These are phyloP conservation scores for Halcyon leucocephala DNA, from an alignment of 2,797 vertebrate genomes.

Conservation along the genomic window DNA sequence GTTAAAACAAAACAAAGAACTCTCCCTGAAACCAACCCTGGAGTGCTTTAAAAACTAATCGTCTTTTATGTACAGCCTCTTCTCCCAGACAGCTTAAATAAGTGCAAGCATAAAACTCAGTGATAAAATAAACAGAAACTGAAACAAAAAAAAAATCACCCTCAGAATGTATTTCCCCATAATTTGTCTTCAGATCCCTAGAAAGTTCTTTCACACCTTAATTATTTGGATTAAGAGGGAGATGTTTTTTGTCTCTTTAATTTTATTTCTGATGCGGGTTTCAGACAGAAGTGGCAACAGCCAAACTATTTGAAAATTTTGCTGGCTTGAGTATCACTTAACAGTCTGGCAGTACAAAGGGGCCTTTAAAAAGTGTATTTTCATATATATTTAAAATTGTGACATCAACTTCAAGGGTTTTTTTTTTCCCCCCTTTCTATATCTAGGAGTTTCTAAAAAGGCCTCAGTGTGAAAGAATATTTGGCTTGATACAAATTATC, in stretches of 20 bases:
- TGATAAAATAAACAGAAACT: constrained; percentile 67
- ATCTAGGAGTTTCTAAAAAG: not conserved
- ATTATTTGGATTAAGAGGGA: constrained; percentile 42
- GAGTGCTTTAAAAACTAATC: constrained; percentile 80
- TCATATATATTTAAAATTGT: too few species aligned
- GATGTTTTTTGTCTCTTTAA: not conserved
- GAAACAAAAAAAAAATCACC: constrained; percentile 60
- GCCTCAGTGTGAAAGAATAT: not conserved
- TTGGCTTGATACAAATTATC: not conserved
- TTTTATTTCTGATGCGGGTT: not conserved
- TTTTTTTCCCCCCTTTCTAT: not conserved
- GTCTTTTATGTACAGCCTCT: constrained; percentile 74
- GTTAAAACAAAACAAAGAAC: constrained; percentile 62
- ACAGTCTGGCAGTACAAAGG: not conserved
- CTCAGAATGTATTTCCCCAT: constrained; percentile 20
- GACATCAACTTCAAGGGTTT: not conserved
- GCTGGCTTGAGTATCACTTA: not conserved
- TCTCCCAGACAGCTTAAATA: constrained; percentile 76
- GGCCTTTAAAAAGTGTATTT: not conserved
- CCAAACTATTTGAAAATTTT: not conserved
- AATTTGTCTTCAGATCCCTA: constrained; percentile 56
- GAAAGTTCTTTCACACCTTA: constrained; percentile 12
- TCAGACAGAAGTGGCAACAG: not conserved
- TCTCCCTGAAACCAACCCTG: constrained; percentile 66
- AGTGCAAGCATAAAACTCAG: constrained; percentile 76